Conservation (phyloP, 2,797 vertebrate genomes). For the Halcyon chelicuti region DNA sequence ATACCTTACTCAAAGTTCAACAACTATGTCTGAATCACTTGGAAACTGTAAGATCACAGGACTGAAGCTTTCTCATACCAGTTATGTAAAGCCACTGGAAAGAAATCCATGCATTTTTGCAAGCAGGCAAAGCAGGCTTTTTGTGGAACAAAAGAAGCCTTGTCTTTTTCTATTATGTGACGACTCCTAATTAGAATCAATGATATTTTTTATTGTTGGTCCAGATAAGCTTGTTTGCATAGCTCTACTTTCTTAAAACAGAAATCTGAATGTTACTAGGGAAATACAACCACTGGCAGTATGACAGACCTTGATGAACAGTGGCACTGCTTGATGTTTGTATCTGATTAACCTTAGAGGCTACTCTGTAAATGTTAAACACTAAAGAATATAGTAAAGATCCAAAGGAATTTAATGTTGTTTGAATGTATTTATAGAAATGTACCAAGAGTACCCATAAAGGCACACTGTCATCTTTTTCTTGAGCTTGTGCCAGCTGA, state of each 20-base stretch:
- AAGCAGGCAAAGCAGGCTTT: slow-evolving; percentile 62
- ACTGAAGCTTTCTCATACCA: slow-evolving; percentile 72
- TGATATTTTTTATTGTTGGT: slow-evolving; percentile 72
- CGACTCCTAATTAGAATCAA: slow-evolving; percentile 79
- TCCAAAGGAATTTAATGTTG: slow-evolving; percentile 57
- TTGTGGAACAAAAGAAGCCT: slow-evolving; percentile 73
- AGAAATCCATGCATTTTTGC: slow-evolving; percentile 63
- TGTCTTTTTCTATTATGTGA: slow-evolving; percentile 74
- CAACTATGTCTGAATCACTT: slow-evolving; percentile 71
- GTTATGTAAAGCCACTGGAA: slow-evolving; percentile 72
- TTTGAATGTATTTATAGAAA: slow-evolving; percentile 74
- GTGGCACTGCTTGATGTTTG: slow-evolving; percentile 59
- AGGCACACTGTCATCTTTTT: slow-evolving; percentile 66
- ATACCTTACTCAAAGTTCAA: slow-evolving; percentile 70
- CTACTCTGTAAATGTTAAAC: slow-evolving; percentile 67
- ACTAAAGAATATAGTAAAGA: slow-evolving; percentile 59
- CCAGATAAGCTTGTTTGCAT: slow-evolving; percentile 79
- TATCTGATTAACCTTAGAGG: slow-evolving; percentile 59
- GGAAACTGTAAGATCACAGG: slow-evolving; percentile 72
- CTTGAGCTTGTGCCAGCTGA: slow-evolving; percentile 65
- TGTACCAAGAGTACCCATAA: slow-evolving; percentile 54
- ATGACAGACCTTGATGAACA: slow-evolving; percentile 63
- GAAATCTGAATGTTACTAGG: slow-evolving; percentile 64
- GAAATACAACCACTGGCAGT: slow-evolving; percentile 48
- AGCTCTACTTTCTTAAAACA: slow-evolving; percentile 75